Evolutionary conservation across 2,797 vertebrate species (phyloP).

Genomic region (Sebastes miniatus): DNA sequence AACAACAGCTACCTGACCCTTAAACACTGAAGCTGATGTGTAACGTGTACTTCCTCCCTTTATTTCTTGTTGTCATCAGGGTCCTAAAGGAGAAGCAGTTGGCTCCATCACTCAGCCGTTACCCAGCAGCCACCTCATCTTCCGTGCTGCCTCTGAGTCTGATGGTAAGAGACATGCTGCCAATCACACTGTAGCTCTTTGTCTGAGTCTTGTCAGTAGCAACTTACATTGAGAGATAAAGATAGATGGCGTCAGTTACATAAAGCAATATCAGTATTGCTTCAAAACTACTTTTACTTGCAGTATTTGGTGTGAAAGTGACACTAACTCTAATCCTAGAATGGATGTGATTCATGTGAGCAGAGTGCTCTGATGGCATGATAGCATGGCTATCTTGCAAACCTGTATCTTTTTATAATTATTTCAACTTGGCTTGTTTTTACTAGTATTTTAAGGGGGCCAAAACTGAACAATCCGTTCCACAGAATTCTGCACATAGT

Average conservation of each 20-base stretch:
- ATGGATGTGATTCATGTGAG: neutral
- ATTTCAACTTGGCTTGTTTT: neutral
- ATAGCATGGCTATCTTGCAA: rapidly evolving
- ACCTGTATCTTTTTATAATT: neutral
- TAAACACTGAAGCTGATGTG: neutral
- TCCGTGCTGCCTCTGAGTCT: slow-evolving; percentile 96
- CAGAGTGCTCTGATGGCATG: neutral
- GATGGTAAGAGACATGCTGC: slow-evolving; percentile 86
- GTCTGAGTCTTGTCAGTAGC: neutral
- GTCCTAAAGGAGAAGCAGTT: slow-evolving; percentile 97
- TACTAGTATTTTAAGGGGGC: neutral
- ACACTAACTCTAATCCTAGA: neutral
- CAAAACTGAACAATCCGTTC: neutral
- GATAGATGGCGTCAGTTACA: neutral
- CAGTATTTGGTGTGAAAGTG: neutral
- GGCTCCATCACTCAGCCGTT: slow-evolving; percentile 98
- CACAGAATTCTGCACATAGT: neutral
- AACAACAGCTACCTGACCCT: neutral
- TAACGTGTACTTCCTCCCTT: neutral
- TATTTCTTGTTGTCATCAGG: slow-evolving; percentile 74
- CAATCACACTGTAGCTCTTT: slow-evolving; percentile 7
- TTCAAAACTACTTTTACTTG: neutral
- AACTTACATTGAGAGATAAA: neutral
- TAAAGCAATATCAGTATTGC: neutral
- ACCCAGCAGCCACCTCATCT: slow-evolving; percentile 98